Evolutionary conservation across 2,797 vertebrate genomes (phyloP), one percentile per base, ranked within the genome.

Genomic region (Macropus fuliginosus): DNA sequence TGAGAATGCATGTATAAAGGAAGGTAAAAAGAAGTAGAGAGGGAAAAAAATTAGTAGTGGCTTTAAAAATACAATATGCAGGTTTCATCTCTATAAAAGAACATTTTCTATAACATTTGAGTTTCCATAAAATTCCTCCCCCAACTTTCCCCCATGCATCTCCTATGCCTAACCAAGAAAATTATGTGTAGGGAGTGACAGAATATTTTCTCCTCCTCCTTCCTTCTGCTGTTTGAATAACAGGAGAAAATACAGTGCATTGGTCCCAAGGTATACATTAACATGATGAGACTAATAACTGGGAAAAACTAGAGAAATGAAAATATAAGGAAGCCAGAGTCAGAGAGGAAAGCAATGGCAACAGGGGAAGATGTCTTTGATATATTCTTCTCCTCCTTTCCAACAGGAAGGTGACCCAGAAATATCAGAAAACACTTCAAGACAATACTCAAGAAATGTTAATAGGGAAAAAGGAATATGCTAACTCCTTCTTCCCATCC

Each of bases 51-150:
- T 81, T 40, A 40, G 9, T 87, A 87, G 74, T 87, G 21, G 21
- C 1, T 87, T 50, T 50, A 46, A 87, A 87, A 87, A 50, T 87
- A 50, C 21, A 87, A 50, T 12, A 3, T 27, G 40, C 40, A 87
- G 74, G 24, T 87, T 87, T 87, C 40, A 50, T 87, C 21, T 87
- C 21, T 34, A 5, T 87, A 87, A 87, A 87, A 87, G 24, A 87
- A 50, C 18, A 50, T 87, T 87, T 87, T 50, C 74, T 87, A 87
- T 87, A 87, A 87, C 74, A 87, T 87, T 87, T 10, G 10, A 87
- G 40, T 87, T 87, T 87, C 74, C 74, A 87, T 87, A 87, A 87
- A 87, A 87, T 40, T 87, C 74, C 74, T 87, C 74, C 74, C 74
- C 62, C 14, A 87, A 50, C 74, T 81, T 46, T 81, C 11, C n/a